Evolutionary conservation across 2,888 invertebrate genomes (phyloP).

Genomic region (Escarpia spicata): DNA sequence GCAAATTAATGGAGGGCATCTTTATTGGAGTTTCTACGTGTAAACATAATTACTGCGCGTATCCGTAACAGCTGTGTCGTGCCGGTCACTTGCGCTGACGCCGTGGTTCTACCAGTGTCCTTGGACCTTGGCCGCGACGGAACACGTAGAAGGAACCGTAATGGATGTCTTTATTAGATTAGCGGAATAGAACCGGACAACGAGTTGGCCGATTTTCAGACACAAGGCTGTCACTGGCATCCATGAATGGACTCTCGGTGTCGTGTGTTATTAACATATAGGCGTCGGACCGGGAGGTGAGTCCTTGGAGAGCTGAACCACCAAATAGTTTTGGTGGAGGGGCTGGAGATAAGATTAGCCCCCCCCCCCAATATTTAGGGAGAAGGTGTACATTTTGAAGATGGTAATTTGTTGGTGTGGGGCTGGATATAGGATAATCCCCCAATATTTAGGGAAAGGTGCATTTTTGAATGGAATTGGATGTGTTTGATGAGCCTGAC

Average conservation of each 20-base stretch:
- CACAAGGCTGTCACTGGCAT: not conserved
- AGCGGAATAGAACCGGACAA: not conserved
- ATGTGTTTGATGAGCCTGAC: no score
- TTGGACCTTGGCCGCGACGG: not conserved
- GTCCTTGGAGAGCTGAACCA: no score
- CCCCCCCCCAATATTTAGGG: no score
- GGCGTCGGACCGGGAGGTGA: no score
- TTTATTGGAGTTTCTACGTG: not conserved
- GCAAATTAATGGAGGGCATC: not conserved
- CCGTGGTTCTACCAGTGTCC: not conserved
- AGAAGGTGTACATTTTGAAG: no score
- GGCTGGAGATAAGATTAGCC: no score
- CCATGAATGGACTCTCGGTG: not conserved
- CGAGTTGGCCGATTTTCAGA: not conserved
- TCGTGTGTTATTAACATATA: not conserved
- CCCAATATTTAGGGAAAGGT: no score
- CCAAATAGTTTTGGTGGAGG: no score
- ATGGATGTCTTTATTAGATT: not conserved
- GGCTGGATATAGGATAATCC: no score
- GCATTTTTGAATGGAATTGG: no score
- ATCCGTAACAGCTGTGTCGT: not conserved
- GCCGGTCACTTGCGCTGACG: not conserved
- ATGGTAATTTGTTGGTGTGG: no score
- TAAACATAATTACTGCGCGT: not conserved
- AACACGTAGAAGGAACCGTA: not conserved